phyloP scores from a whole-genome alignment of 2,113 vertebrate genomes.

The Serranochromis macrocephalus region DNA sequence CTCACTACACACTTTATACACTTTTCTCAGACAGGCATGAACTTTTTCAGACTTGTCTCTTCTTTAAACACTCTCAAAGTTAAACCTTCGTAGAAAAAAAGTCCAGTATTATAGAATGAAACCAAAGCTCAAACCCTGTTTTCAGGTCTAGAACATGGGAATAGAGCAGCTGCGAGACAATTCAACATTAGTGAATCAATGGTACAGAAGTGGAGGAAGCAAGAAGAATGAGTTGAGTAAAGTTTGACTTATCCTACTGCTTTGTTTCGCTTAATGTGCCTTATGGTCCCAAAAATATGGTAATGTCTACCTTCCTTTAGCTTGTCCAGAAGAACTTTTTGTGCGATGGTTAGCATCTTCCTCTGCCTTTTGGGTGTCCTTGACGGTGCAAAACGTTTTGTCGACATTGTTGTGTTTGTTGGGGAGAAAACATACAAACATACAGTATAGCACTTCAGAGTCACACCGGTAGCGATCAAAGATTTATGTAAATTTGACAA shows the following conservation, averaged over 20 bases:
- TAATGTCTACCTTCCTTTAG: neutral
- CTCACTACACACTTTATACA: fast-evolving
- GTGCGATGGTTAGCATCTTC: neutral
- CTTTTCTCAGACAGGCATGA: neutral
- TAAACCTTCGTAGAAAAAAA: neutral
- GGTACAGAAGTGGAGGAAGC: neutral
- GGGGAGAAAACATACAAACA: neutral
- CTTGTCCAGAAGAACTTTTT: neutral
- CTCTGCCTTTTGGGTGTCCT: neutral
- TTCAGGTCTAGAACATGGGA: neutral
- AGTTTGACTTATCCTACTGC: neutral
- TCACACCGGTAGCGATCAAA: neutral
- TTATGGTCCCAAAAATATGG: neutral
- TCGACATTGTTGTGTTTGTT: neutral
- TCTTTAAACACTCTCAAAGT: fast-evolving
- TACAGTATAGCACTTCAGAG: neutral
- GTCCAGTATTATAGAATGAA: neutral
- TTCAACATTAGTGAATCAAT: neutral
- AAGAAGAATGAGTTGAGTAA: neutral
- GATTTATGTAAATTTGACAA: neutral
- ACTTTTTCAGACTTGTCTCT: neutral
- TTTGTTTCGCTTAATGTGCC: neutral
- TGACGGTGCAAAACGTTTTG: fast-evolving
- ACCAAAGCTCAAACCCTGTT: neutral
- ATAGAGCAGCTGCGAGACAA: neutral